Percentiles rank a stretch among this genome's conserved stretches.
These are phyloP conservation scores for Acromyrmex heyeri DNA, from an alignment of 1,140 invertebrate genomes.

Conservation along the genomic window DNA sequence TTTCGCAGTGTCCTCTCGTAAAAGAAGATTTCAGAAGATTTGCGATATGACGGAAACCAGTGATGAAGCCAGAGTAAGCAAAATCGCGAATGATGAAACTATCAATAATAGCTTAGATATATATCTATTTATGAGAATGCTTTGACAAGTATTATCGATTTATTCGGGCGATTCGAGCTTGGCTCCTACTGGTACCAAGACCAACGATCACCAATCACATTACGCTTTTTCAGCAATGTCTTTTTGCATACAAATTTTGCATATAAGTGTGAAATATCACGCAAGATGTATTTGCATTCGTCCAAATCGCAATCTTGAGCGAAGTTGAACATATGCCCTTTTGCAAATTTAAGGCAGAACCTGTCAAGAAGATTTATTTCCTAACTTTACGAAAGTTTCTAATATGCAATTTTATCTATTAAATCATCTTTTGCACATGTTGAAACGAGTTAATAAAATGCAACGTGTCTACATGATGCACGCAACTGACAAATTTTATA, in stretches of 20 bases:
- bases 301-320: not conserved
- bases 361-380: slow-evolving; percentile 49
- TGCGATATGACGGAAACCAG: slow-evolving; percentile 78
- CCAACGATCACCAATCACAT: not conserved
- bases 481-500: slow-evolving; percentile 5
- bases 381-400: slow-evolving; percentile 37
- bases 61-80: slow-evolving; percentile 83
- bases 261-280: slow-evolving; percentile 16
- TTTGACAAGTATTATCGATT: slow-evolving; percentile 50
- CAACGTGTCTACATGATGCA: slow-evolving; percentile 6
- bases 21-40: slow-evolving; percentile 35
- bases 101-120: slow-evolving; percentile 26
- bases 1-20: not conserved
- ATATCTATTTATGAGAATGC: slow-evolving; percentile 29
- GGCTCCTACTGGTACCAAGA: slow-evolving; percentile 28
- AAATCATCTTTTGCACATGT: slow-evolving; percentile 11
- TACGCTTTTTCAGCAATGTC: not conserved
- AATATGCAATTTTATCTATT: slow-evolving; percentile 40
- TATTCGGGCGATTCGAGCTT: not conserved
- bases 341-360: not conserved
- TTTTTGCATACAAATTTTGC: not conserved
- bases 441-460: slow-evolving; percentile 3
- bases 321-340: slow-evolving; percentile 14
- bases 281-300: not conserved
- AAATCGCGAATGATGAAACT: slow-evolving; percentile 6